phyloP scores from a whole-genome alignment of 92 coral and sea anemone species.

The Bergia puertoricense region DNA sequence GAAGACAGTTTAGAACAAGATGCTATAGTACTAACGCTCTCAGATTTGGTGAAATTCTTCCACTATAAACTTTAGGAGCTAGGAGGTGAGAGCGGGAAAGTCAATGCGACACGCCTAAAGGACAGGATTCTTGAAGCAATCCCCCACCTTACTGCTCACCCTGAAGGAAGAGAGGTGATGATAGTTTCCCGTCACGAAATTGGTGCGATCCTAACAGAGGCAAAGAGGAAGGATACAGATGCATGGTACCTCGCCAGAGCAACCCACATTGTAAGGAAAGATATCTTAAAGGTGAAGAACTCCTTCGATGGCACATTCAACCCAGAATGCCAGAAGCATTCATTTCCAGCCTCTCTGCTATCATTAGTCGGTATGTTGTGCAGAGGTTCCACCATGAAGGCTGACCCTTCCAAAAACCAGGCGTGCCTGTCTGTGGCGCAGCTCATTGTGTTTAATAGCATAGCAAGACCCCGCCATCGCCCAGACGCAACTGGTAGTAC shows the following conservation, averaged over 20 bases:
- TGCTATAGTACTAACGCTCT: conserved; percentile 45
- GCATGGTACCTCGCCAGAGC: conserved; percentile 64
- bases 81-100: background rate
- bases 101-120: conserved; percentile 54
- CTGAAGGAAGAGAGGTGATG: conserved; percentile 60
- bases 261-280: conserved; percentile 61
- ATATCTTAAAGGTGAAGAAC: conserved; percentile 57
- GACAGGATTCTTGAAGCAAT: conserved; percentile 62
- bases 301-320: conserved; percentile 65
- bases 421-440: conserved; percentile 62
- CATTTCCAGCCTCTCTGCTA: conserved; percentile 59
- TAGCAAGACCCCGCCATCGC: background rate
- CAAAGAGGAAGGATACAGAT: conserved; percentile 61
- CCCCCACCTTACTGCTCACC: conserved; percentile 65
- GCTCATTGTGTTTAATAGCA: conserved; percentile 52
- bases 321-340: conserved; percentile 56
- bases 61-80: background rate
- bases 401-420: conserved; percentile 38
- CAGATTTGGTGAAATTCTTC: conserved; percentile 32
- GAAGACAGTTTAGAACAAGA: conserved; percentile 56
- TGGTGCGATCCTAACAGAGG: conserved; percentile 56
- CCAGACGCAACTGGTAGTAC: conserved; percentile 8
- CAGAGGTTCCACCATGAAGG: conserved; percentile 53
- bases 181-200: conserved; percentile 64
- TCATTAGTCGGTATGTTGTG: conserved; percentile 54